Conservation (phyloP, 2,797 vertebrate species). For the Channallabes apus region DNA sequence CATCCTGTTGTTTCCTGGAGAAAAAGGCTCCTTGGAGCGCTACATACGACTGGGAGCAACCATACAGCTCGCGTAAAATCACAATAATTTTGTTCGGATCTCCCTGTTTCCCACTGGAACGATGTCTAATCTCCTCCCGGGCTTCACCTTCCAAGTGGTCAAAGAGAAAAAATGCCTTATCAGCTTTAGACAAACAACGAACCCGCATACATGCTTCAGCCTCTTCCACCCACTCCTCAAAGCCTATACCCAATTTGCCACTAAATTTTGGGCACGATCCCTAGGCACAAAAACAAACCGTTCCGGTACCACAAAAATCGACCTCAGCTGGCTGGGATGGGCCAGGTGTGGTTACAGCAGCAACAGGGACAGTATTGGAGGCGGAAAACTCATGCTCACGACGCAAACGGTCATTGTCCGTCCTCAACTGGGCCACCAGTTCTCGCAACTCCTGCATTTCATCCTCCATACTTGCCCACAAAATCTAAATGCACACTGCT, state of each 20-base stretch:
- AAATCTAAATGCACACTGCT: too few species aligned
- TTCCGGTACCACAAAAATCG: rapidly evolving
- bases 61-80: too few species aligned
- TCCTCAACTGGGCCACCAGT: not conserved
- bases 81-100: too few species aligned
- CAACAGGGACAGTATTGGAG: not conserved
- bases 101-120: not conserved
- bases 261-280: not conserved
- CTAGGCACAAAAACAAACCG: not conserved
- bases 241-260: not conserved
- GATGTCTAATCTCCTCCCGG: not conserved
- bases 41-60: too few species aligned
- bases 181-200: not conserved
- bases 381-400: not conserved
- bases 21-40: too few species aligned
- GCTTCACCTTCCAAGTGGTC: not conserved
- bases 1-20: too few species aligned
- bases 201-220: not conserved
- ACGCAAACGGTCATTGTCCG: not conserved
- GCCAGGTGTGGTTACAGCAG: too few species aligned
- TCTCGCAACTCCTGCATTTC: not conserved
- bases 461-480: not conserved
- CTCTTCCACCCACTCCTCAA: not conserved
- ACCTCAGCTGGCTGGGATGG: too few species aligned
- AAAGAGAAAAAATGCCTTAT: not conserved